These are phyloP conservation scores for Zeuzera pyrina DNA, from an alignment of 2,888 invertebrate genomes.

Conservation along the genomic window DNA sequence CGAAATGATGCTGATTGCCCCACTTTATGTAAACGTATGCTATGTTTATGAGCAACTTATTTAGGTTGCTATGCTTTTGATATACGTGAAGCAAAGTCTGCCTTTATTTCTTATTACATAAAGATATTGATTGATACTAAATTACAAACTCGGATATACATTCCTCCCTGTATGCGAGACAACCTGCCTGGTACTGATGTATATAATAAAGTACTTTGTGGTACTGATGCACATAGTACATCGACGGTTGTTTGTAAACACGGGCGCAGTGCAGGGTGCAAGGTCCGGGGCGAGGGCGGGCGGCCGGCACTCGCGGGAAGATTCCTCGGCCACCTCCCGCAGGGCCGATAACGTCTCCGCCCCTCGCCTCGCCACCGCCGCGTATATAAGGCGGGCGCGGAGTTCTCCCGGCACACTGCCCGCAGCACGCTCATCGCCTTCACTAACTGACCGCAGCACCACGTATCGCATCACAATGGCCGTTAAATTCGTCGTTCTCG, in stretches of 20 bases:
- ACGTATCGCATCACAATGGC: conserved; percentile 28
- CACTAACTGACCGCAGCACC: conserved; percentile 2
- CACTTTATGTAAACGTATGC: too few relatives aligned
- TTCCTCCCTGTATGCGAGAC: too few relatives aligned
- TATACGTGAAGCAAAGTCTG: too few relatives aligned
- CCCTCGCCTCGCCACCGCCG: conserved; percentile 8
- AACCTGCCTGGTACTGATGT: too few relatives aligned
- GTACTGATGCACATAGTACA: too few relatives aligned
- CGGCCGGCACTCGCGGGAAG: neutral
- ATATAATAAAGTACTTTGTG: too few relatives aligned
- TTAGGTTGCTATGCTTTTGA: too few relatives aligned
- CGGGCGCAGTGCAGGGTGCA: neutral
- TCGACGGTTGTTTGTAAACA: conserved; percentile 2
- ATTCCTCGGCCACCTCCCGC: neutral
- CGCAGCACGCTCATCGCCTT: conserved; percentile 11
- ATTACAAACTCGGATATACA: too few relatives aligned
- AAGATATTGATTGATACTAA: too few relatives aligned
- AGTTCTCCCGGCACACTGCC: conserved; percentile 25
- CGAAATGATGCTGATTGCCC: too few relatives aligned
- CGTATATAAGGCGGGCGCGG: conserved; percentile 24
- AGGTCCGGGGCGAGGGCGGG: conserved; percentile 2
- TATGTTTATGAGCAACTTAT: too few relatives aligned
- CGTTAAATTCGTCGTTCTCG: conserved; percentile 37
- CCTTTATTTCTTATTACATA: too few relatives aligned
- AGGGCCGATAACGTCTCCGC: conserved; percentile 5